Conservation (phyloP, 2,888 invertebrate species). For the Pyralis farinalis region DNA sequence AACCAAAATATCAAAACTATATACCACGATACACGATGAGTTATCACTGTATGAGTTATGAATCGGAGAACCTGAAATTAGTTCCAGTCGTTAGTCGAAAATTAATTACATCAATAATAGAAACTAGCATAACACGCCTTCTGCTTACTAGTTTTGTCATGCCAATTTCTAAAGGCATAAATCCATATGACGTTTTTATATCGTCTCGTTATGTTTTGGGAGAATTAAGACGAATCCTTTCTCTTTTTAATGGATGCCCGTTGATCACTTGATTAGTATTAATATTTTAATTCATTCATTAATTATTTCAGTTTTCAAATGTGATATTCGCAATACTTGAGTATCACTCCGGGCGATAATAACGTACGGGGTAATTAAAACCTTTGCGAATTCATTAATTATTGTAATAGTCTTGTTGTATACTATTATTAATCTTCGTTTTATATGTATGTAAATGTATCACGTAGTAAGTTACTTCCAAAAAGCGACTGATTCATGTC, state of each 20-base stretch:
- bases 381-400: too few species aligned
- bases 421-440: too few species aligned
- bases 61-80: neutral
- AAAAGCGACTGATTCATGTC: too few species aligned
- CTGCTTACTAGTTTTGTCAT: constrained; percentile 37
- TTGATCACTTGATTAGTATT: constrained; percentile 14
- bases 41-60: too few species aligned
- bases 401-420: too few species aligned
- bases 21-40: too few species aligned
- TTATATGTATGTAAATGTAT: too few species aligned
- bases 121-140: constrained; percentile 23
- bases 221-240: constrained; percentile 29
- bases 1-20: too few species aligned
- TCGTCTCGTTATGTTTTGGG: constrained; percentile 23
- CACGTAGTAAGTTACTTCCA: too few species aligned
- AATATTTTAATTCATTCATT: constrained; percentile 10
- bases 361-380: neutral
- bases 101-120: constrained; percentile 24
- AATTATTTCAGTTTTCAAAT: constrained; percentile 3
- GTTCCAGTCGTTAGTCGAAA: constrained; percentile 23
- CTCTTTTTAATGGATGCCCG: constrained; percentile 22
- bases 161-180: constrained; percentile 51
- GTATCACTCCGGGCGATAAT: neutral
- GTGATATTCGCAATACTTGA: constrained; percentile 1
- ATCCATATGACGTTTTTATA: constrained; percentile 39